Conservation (phyloP, 2,113 vertebrate species). For the Clarias macrocephalus region DNA sequence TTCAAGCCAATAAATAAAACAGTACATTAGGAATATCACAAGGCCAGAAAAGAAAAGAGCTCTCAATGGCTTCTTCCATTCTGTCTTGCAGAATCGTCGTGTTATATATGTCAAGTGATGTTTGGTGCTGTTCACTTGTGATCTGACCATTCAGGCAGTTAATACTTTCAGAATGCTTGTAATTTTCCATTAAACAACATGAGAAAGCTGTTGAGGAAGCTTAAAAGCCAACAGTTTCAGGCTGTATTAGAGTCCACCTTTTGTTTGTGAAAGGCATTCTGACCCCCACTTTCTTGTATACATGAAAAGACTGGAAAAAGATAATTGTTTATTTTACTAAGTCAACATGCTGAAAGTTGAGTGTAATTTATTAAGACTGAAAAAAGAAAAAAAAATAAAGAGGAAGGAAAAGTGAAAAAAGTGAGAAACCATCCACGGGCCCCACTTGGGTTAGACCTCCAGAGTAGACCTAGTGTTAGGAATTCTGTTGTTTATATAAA, state of each 20-base stretch:
- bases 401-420: constrained; percentile 2
- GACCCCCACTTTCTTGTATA: constrained; percentile 46
- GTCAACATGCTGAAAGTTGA: constrained; percentile 62
- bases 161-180: constrained; percentile 32
- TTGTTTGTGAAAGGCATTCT: constrained; percentile 50
- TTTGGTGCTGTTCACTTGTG: background rate
- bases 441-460: constrained; percentile 71
- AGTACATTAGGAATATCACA: constrained; percentile 45
- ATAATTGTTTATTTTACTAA: constrained; percentile 59
- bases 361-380: constrained; percentile 61
- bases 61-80: background rate
- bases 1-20: constrained; percentile 39
- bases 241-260: constrained; percentile 45
- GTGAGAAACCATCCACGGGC: constrained; percentile 56
- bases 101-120: background rate
- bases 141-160: background rate
- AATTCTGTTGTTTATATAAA: constrained; percentile 83
- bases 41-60: constrained; percentile 9
- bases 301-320: constrained; percentile 45
- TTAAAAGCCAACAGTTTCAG: constrained; percentile 37
- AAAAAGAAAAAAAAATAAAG: constrained; percentile 35
- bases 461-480: constrained; percentile 76
- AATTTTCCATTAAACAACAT: constrained; percentile 41
- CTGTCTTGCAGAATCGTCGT: background rate
- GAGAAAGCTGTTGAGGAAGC: constrained; percentile 8